Percentiles rank a stretch among this genome's conserved stretches.
phyloP scores from a whole-genome alignment of 64 coral and sea anemone genomes.

The Anthopleura sola region DNA sequence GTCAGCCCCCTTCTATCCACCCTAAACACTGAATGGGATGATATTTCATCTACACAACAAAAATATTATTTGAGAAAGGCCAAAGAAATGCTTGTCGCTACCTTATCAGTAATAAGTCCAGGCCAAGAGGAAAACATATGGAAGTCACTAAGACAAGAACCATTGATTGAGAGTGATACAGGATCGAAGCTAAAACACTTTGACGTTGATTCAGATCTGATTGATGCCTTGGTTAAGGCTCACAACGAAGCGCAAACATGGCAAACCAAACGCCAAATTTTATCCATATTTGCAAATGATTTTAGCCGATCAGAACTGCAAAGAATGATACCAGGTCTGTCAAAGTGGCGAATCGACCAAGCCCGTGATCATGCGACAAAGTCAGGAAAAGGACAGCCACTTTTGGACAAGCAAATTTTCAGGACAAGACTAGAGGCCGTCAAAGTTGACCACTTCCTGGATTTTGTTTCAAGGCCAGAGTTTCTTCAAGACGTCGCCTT shows the following conservation, averaged over 20 bases:
- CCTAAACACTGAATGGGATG: conserved; percentile 17
- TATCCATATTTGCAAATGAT: conserved; percentile 52
- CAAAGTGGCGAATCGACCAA: conserved; percentile 46
- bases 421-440: background rate
- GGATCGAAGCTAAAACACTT: background rate
- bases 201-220: conserved; percentile 10
- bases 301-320: conserved; percentile 29
- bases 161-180: background rate
- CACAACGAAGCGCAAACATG: conserved; percentile 45
- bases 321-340: conserved; percentile 15
- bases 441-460: conserved; percentile 61
- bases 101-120: conserved; percentile 31
- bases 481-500: conserved; percentile 71
- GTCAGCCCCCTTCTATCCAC: conserved; percentile 32
- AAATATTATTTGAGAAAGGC: conserved; percentile 36
- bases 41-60: conserved; percentile 20
- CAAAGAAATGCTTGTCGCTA: conserved; percentile 13
- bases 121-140: conserved; percentile 23
- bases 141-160: conserved; percentile 30
- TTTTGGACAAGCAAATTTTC: background rate
- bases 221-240: background rate
- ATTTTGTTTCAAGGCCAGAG: conserved; percentile 48
- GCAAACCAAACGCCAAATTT: conserved; percentile 42
- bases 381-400: background rate
- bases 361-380: conserved; percentile 25